Evolutionary conservation across 2,113 vertebrate species (phyloP).

Genomic region (Grallaria varia): DNA sequence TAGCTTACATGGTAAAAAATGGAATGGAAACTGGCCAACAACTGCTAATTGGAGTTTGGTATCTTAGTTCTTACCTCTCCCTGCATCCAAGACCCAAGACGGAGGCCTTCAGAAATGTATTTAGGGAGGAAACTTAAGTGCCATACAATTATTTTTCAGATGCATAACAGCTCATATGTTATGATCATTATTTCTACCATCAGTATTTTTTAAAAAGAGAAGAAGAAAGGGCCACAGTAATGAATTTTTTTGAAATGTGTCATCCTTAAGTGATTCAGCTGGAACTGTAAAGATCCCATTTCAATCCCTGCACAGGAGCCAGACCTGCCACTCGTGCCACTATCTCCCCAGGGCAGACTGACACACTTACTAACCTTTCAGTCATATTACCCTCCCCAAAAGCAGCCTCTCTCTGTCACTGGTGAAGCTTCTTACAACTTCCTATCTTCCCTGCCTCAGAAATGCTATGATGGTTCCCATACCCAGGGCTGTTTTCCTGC

Average conservation of each 20-base stretch:
- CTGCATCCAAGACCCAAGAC: background rate
- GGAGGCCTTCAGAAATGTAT: background rate
- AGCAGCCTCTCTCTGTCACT: background rate
- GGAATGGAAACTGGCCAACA: background rate
- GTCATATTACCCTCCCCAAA: background rate
- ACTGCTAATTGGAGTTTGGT: background rate
- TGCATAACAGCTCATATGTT: background rate
- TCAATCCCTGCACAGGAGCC: background rate
- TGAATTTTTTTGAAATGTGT: background rate
- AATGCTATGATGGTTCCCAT: background rate
- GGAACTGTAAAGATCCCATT: background rate
- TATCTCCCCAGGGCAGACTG: background rate
- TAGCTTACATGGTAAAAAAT: background rate
- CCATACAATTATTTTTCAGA: background rate
- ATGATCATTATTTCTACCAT: background rate
- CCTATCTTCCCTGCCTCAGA: background rate
- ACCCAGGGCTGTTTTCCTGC: background rate
- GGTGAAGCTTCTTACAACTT: background rate
- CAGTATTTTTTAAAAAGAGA: background rate
- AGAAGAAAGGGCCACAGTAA: background rate
- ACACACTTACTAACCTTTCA: background rate
- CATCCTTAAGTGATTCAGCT: accelerated
- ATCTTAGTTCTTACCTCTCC: background rate
- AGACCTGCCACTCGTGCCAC: background rate
- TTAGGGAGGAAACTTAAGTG: background rate